Evolutionary conservation across 2,888 invertebrate species (phyloP), one percentile per base, ranked within the genome.

Genomic region (Spodoptera exigua): DNA sequence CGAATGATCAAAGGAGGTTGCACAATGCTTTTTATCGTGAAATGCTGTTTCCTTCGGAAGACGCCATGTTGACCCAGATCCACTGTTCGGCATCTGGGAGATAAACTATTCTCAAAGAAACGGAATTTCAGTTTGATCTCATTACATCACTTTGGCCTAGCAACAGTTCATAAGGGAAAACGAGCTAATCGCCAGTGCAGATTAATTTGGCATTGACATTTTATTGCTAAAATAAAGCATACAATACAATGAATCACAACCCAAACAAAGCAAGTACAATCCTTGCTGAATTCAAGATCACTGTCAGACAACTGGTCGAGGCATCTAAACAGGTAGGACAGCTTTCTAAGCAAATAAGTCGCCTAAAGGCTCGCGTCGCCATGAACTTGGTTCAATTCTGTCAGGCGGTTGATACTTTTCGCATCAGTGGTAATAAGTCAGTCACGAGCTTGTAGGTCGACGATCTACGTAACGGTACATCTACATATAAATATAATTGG

Each of bases 381-480:
- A 53, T 83, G 84, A 84, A 83, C 84, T 84, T 84, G 81, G 49
- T 64, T 61, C 62, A 68, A 47, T 59, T 51, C 46, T 65, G 52
- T 55, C 48, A 46, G 18, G 40, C 37, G 48, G 59, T 56, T 47
- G 51, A 74, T 65, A 79, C 63, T 77, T 81, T 80, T 79, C 78
- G 69, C 70, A 58, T 63, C 70, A 74, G 46, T 58, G 78, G 60
- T 74, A 89, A 86, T 73, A 64, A 71, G 80, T 68, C 75, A 81
- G 79, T 87, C 89, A 89, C 89, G 89, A 86, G 51, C 46, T 58
- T 59, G 58, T 72, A 72, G 86, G 85, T 87, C 84, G 80, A 82
- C 78, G 89, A 75, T 76, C 86, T 78, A 37, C 27, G 16, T 83
- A 87, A 86, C 84, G 80, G 84, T 72, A 75, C 51, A 61, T 62